A percentile compares a stretch with the other conserved stretches of the same genome.
phyloP scores from a whole-genome alignment of 2,888 invertebrate species.

The Xanthorhoe spadicearia region DNA sequence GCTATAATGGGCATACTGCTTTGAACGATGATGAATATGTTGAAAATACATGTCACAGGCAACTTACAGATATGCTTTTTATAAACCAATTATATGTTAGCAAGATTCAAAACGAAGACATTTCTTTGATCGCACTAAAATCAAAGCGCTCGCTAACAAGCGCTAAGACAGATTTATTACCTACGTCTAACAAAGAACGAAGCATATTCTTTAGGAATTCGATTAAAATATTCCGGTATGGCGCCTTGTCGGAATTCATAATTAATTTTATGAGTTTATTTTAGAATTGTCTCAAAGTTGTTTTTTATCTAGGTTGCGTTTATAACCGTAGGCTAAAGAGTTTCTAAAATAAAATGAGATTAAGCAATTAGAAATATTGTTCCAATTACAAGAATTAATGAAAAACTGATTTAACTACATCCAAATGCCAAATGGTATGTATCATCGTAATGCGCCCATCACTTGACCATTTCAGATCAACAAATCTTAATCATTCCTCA shows the following conservation, averaged over 20 bases:
- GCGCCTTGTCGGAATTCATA: slow-evolving; percentile 39
- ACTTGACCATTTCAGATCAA: no score
- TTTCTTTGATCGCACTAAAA: slow-evolving; percentile 76
- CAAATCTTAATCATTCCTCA: no score
- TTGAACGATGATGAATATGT: slow-evolving; percentile 10
- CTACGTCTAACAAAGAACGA: slow-evolving; percentile 61
- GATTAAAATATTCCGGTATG: slow-evolving; percentile 53
- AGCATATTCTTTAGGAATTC: slow-evolving; percentile 59
- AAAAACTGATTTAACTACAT: no score
- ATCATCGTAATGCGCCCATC: no score
- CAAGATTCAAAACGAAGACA: slow-evolving; percentile 63
- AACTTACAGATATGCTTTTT: slow-evolving; percentile 63
- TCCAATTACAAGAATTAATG: no score
- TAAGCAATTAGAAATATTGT: no score
- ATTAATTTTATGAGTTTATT: slow-evolving; percentile 35
- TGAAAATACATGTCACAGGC: slow-evolving; percentile 31
- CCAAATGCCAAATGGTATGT: no score
- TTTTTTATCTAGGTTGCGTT: neutral
- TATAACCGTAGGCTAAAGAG: neutral
- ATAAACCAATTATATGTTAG: slow-evolving; percentile 77
- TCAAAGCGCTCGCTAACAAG: slow-evolving; percentile 78
- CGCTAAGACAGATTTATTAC: slow-evolving; percentile 78
- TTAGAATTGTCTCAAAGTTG: slow-evolving; percentile 21
- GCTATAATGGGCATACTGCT: neutral
- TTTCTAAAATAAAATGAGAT: neutral